Evolutionary conservation across 1,140 invertebrate genomes (phyloP).

Genomic region (Meteorus sp.): DNA sequence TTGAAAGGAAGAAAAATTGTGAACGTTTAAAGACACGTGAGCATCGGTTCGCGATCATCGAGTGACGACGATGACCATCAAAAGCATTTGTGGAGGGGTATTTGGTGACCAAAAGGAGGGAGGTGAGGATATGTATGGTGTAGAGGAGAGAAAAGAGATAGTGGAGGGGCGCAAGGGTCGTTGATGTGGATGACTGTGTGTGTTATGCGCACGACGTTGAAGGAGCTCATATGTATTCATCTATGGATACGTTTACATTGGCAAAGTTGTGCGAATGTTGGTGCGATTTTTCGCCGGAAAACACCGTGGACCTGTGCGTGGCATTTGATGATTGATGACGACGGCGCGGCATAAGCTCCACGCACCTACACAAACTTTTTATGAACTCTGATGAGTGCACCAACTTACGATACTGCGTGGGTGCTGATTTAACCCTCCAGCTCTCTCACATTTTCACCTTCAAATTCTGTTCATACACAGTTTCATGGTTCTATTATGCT

Average conservation of each 20-base stretch:
- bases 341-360: slow-evolving; percentile 37
- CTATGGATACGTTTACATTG: slow-evolving; percentile 25
- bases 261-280: slow-evolving; percentile 30
- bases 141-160: slow-evolving; percentile 21
- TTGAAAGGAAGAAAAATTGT: background rate
- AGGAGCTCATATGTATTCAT: too few species aligned
- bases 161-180: slow-evolving; percentile 10
- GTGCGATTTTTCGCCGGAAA: slow-evolving; percentile 43
- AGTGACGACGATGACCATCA: slow-evolving; percentile 24
- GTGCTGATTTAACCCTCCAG: too few species aligned
- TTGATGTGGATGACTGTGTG: slow-evolving; percentile 7
- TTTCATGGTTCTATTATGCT: too few species aligned
- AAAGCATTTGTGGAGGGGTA: background rate
- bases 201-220: slow-evolving; percentile 29
- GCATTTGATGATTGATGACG: slow-evolving; percentile 57
- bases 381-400: too few species aligned
- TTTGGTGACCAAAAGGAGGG: background rate
- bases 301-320: slow-evolving; percentile 47
- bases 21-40: background rate
- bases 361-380: too few species aligned
- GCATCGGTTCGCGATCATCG: slow-evolving; percentile 10
- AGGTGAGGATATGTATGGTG: slow-evolving; percentile 23
- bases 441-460: too few species aligned
- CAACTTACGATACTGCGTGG: too few species aligned
- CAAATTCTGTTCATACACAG: too few species aligned